Evolutionary conservation across 2,113 vertebrate species (phyloP), one percentile per base, ranked within the genome.

Genomic region (Heterochromis multidens): DNA sequence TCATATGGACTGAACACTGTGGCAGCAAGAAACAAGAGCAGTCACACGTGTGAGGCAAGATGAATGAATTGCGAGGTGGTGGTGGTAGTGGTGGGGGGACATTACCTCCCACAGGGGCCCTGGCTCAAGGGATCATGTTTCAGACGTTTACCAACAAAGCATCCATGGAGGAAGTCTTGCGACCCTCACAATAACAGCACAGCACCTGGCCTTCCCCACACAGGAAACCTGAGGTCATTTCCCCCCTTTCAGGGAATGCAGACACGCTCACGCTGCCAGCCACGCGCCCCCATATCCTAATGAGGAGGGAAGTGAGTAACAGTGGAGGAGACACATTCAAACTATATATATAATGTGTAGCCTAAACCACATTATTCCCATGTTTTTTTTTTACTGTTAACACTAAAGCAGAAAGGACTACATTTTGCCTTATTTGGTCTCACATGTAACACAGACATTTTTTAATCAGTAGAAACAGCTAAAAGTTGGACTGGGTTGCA

Each of bases 161-260:
- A 31, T 91, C 86, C 83, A 87, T 77, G 92, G 91, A 95, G 95
- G 95, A 96, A 96, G 94, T 92, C 91, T 74, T 80, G 92, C 33
- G 79, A 87, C 91, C 87, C 92, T 91, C 91, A 92, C 88, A 94
- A 92, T 90, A 92, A 90, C 87, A 92, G 81, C 85, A 56, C 90
- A 86, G 91, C 94, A 95, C 94, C 95, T 96, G 95, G 96, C 83
- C 57, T 80, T 87, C 93, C 81, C 85, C 82, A 87, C 56, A 87
- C 92, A 95, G 95, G 95, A 96, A 96, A 92, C 85, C 87, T 90
- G 93, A 94, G 92, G 94, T 94, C 91, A 96, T 91, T 91, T 94
- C 95, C 94, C 88, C 91, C 83, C 79, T 85, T 92, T 92, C 85
- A 92, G 63, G 63, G 92, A 92, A 87, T 79, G 86, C 91, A 93